These are phyloP conservation scores for Bombus waltoni DNA, from an alignment of 1,140 invertebrate species.

Conservation along the genomic window DNA sequence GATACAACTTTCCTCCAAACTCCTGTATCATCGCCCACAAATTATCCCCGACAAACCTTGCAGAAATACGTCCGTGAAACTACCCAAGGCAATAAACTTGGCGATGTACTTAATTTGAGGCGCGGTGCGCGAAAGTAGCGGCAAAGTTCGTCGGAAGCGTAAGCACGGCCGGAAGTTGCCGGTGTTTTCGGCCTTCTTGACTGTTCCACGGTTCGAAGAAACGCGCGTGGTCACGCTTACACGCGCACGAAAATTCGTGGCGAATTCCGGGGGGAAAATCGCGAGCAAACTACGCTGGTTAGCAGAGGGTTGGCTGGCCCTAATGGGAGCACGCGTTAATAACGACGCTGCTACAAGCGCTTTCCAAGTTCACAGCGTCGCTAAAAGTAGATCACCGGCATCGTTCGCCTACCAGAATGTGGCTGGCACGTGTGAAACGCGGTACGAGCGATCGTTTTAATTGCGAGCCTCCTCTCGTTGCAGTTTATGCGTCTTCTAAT, in stretches of 20 bases:
- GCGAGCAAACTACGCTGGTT: conserved; percentile 14
- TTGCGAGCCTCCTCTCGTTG: not conserved
- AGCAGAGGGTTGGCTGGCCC: not conserved
- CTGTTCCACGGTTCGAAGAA: not conserved
- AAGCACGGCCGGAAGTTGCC: conserved; percentile 18
- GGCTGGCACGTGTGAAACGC: conserved; percentile 25
- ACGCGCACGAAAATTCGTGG: not conserved
- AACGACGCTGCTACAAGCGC: conserved; percentile 47
- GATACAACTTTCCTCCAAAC: not conserved
- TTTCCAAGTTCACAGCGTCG: conserved; percentile 46
- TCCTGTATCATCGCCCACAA: not conserved
- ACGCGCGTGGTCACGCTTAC: conserved; percentile 6
- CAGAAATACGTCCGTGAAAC: not conserved
- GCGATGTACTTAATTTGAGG: conserved; percentile 17
- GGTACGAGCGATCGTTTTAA: conserved; percentile 23
- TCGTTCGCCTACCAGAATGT: conserved; percentile 15
- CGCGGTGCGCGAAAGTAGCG: not conserved
- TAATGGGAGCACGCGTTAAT: conserved; percentile 50
- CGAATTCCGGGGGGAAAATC: conserved; percentile 27
- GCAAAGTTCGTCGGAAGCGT: not conserved
- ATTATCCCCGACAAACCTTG: not conserved
- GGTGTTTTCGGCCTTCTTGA: conserved; percentile 22
- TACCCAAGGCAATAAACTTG: not conserved
- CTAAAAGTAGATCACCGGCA: conserved; percentile 23
- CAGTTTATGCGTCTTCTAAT: not conserved